Evolutionary conservation across 2,888 invertebrate genomes (phyloP), one percentile per base, ranked within the genome.

Genomic region (Geotrupes spiniger): DNA sequence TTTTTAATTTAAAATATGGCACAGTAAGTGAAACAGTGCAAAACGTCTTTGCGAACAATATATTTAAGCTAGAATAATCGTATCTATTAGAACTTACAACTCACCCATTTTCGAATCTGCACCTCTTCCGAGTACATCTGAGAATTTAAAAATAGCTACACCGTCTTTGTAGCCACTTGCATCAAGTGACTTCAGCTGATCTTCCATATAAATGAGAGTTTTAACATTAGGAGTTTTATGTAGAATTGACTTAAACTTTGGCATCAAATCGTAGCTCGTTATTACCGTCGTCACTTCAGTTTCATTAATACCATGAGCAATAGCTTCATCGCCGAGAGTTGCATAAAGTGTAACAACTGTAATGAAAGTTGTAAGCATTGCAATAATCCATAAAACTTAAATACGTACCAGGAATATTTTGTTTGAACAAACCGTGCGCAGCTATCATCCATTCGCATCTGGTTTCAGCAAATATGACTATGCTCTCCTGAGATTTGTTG

Each of bases 361-460:
- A 59, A 52, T 42, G 49, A n/a, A 53, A 49, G 45, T n/a, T n/a
- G n/a, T n/a, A n/a, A n/a, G n/a, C n/a, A n/a, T n/a, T n/a, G n/a
- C n/a, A n/a, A n/a, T n/a, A n/a, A n/a, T n/a, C n/a, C n/a, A n/a
- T n/a, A n/a, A n/a, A n/a, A n/a, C n/a, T n/a, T n/a, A n/a, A n/a
- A n/a, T n/a, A 48, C 58, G 65, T 60, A 88, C 88, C 81, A 40
- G 92, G 88, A 68, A 93, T 87, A 71, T 89, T 93, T 74, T 90
- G 91, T 70, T 92, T 92, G 77, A 99, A 95, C 74, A 95, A 90
- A 43, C 94, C 96, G 67, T 97, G 92, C 1, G 96, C 95, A 0
- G 94, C 89, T 40, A 97, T 78, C 85, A 98, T 89, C 99, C 99
- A 99, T 76, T 99, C 98, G 38, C 92, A 92, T 60, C 97, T 80